These are phyloP conservation scores for Orchesella flavescens DNA, from an alignment of 2,888 invertebrate species.

Conservation along the genomic window DNA sequence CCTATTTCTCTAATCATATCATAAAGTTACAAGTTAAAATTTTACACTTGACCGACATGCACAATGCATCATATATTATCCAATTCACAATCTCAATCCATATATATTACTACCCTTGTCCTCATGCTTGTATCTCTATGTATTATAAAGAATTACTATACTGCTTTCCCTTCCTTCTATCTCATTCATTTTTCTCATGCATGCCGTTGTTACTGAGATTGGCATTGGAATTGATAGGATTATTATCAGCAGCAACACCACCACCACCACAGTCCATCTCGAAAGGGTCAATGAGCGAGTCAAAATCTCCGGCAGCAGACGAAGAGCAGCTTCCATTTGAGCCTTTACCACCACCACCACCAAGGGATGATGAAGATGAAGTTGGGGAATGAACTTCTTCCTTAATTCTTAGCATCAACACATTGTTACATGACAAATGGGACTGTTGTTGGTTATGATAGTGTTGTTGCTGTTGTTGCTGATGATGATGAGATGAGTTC, in stretches of 20 bases:
- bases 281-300: slow-evolving; percentile 28
- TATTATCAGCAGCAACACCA: not conserved
- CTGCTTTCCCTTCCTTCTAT: too few species aligned
- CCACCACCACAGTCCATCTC: slow-evolving; percentile 13
- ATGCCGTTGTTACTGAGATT: not conserved
- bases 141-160: too few species aligned
- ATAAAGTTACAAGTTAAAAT: not conserved
- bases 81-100: not conserved
- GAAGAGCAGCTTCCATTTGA: slow-evolving; percentile 11
- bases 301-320: slow-evolving; percentile 9
- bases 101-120: not conserved
- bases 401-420: slow-evolving; percentile 34
- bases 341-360: not conserved
- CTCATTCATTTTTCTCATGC: too few species aligned
- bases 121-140: not conserved
- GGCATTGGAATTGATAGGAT: slow-evolving; percentile 11
- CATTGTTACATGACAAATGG: slow-evolving; percentile 23
- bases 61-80: not conserved
- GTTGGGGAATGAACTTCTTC: slow-evolving; percentile 39
- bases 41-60: not conserved
- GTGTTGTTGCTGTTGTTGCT: not conserved
- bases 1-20: not conserved
- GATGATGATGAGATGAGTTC: not conserved
- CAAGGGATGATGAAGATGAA: slow-evolving; percentile 14
- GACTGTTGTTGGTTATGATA: slow-evolving; percentile 9